These are phyloP conservation scores for Shinisaurus crocodilurus DNA, from an alignment of 2,113 vertebrate species.

Conservation along the genomic window DNA sequence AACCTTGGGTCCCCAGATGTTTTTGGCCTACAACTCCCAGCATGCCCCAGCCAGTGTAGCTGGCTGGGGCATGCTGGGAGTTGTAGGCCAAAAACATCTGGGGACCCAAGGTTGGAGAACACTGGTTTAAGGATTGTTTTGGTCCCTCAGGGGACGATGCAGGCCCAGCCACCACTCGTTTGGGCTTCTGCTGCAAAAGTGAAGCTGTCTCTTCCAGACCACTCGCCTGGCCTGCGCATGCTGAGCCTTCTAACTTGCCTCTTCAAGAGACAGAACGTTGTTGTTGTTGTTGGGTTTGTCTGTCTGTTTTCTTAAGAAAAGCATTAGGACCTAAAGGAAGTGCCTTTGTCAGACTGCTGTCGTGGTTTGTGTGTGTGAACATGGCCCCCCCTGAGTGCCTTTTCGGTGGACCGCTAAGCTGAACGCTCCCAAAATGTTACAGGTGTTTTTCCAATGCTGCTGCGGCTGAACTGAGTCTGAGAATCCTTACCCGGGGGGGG, in stretches of 20 bases:
- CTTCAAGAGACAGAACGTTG: background rate
- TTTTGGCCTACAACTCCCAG: no score
- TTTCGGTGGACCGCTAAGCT: background rate
- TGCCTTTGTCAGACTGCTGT: background rate
- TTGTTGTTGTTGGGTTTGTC: no score
- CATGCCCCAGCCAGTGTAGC: no score
- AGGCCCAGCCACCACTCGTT: no score
- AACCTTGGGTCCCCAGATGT: no score
- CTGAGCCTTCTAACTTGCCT: background rate
- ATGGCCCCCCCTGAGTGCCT: background rate
- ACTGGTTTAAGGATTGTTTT: background rate
- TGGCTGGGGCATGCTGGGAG: no score
- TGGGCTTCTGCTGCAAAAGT: background rate
- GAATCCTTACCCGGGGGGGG: background rate
- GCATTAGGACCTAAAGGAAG: background rate
- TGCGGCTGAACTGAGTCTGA: background rate
- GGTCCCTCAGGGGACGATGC: background rate
- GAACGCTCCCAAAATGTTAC: accelerated
- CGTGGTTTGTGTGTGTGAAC: accelerated
- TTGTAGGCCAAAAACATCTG: no score
- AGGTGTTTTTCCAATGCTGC: slow-evolving; percentile 39
- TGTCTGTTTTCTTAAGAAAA: no score
- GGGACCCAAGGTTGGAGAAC: no score
- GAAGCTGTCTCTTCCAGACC: no score
- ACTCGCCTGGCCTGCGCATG: background rate